Base-by-base conservation (phyloP, 1,140 invertebrate genomes). In the Subanguina moxae region DNA sequence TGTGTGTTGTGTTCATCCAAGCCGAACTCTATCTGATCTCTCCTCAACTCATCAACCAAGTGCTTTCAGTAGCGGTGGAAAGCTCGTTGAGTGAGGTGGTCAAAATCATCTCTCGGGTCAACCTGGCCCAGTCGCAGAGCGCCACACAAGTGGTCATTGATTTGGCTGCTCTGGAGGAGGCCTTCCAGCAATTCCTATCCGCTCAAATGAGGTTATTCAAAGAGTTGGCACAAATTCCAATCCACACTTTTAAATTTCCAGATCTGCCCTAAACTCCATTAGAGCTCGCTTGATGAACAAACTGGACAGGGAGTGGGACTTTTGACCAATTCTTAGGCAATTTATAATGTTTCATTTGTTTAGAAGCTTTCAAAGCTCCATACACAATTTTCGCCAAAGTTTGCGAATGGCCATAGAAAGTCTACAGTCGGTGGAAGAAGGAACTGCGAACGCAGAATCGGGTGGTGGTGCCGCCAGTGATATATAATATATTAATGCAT, bases 1-100 rank as follows among this genome's bases (percentile, higher is more conserved):
- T 82, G 70, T 72, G 80, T 56, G 65, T 72, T 23, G 80, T 82
- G 8, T 76, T 83, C 58, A 67, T 82, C 67, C 77, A 82, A 62
- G 77, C 80, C 7, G 80, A 82, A 65, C 62, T 82, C 13, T 62
- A 64, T 38, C 63, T 78, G 8, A 52, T 75, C 30, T 72, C 73
- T 65, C 76, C 81, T 1, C 77, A 77, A 57, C 61, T 81, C 28
- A 68, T 64, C 1, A 19, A 62, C 19, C 70, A 78, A 42, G 77
- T 77, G 28, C 58, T 77, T 30, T 45, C 56, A 52, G 58, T 48
- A 17, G 64, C 66, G 28, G 67, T 77, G 11, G 63, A 80, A 63
- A 65, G 30, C 19, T 30, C 59, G 9, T 62, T 75, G 7, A 64
- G 73, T 56, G 38, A 64, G 28, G 58, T 77, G 23, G 57, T 76